Base-by-base conservation (phyloP, 2,797 vertebrate genomes). In the Menidia menidia region DNA sequence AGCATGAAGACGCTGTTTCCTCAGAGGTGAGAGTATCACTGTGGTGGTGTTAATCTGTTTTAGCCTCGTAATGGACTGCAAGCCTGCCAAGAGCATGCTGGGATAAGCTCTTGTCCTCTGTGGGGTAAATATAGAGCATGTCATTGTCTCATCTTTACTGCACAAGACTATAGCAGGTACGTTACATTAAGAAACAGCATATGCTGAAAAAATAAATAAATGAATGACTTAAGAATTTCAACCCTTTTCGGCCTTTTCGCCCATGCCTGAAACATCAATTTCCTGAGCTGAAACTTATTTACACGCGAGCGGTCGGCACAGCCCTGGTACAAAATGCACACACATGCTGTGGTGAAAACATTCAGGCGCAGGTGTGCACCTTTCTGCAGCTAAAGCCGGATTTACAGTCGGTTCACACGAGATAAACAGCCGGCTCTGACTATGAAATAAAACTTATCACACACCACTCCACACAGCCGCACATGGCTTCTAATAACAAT, bases 331-430 rank as follows among this genome's bases (percentile, higher is more conserved):
- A n/a, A 39, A 71, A 68, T 39, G 57, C 61, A 68, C 16, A 47
- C n/a, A 59, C 12, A 60, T 30, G 15, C 41, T 53, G 18, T 13
- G 43, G 25, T 25, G 25, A 25, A 25, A 25, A 53, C 41, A 51
- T 77, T 74, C 68, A 80, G 74, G 73, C 48, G 31, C 58, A 25
- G 45, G 65, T 60, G 3, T 80, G 66, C 70, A 71, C 66, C 59
- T 71, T 70, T 72, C 41, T 80, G 71, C 45, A 85, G 71, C 57
- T 54, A 84, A 84, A 87, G 73, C 74, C 0, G 54, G 78, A 86
- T 89, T 89, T 87, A 75, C 85, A 79, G 56, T 84, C 72, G 76
- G 75, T 74, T 73, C 76, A 80, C 45, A 50, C 74, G 77, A 83
- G 81, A 86, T 87, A 87, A 86, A 86, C 69, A 83, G 64, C 57